phyloP scores from a whole-genome alignment of 2,113 vertebrate genomes.

The Parus major region DNA sequence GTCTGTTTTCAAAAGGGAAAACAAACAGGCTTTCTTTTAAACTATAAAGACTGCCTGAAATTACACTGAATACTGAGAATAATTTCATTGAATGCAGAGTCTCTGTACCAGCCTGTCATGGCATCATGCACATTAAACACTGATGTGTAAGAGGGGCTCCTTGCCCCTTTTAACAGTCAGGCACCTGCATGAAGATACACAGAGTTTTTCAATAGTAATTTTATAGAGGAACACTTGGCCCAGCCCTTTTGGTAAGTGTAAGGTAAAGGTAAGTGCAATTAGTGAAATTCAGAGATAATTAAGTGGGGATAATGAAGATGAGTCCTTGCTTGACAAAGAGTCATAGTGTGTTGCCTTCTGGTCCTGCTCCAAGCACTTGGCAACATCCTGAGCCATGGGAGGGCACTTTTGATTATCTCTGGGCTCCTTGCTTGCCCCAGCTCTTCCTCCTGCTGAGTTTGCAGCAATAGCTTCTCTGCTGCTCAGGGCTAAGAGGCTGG shows the following conservation, averaged over 20 bases:
- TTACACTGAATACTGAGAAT: not conserved
- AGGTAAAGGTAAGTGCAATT: conserved; percentile 47
- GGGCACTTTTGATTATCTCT: conserved; percentile 59
- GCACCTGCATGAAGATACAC: not conserved
- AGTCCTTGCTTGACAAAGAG: conserved; percentile 14
- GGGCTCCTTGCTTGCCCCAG: conserved; percentile 32
- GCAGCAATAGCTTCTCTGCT: conserved; percentile 30
- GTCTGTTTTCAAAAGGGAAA: not conserved
- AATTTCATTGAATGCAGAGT: not conserved
- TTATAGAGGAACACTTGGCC: not conserved
- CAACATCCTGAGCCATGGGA: conserved; percentile 42
- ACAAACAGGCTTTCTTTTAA: not conserved
- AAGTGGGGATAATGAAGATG: conserved; percentile 20
- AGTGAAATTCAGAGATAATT: conserved; percentile 15
- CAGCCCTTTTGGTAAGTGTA: not conserved
- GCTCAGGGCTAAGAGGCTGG: not conserved
- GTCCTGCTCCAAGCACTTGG: conserved; percentile 39
- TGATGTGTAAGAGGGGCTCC: not conserved
- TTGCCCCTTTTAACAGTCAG: not conserved
- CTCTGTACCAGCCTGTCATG: not conserved
- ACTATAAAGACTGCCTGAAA: not conserved
- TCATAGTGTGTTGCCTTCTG: not conserved
- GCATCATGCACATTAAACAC: not conserved
- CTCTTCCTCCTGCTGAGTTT: conserved; percentile 49
- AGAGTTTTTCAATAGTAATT: not conserved